Base-by-base conservation (phyloP, 2,888 invertebrate genomes). In the Terebella lapidaria region DNA sequence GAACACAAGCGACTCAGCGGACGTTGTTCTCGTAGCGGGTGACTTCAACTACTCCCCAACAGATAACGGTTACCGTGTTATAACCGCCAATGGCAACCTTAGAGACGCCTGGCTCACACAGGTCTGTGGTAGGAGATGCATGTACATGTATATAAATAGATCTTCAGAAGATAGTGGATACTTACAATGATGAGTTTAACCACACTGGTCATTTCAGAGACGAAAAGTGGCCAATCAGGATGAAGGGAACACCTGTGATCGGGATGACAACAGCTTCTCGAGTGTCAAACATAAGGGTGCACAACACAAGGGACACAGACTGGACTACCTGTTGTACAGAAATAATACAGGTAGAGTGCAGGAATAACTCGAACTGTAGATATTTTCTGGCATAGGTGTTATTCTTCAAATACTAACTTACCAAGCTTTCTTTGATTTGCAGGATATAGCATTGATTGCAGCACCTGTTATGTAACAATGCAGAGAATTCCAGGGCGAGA, bases 31-130 rank as follows among this genome's bases (percentile, higher is more conserved):
- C 70, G 83, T 96, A 59, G 93, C 91, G 25, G 99, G 99, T 1
- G 99, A 99, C 83, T 85, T 99, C 56, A 99, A 99, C 79, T 87
- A 93, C 18, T 90, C 90, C 72, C 92, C 95, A 1, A 86, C 86
- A 27, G 93, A 95, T 80, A 67, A 79, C 2, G 79, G 79, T 26
- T 79, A 77, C 64, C 71, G 72, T 49, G 57, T 81, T 1, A 70
- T 80, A 74, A 85, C 85, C 83, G 85, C 86, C 67, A 76, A 78
- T 67, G 72, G 71, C 22, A 65, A 66, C 26, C 63, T 79, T n/a
- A 60, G 59, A n/a, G 79, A 80, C 64, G 62, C 74, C 2, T 80
- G 79, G 79, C 45, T 72, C 4, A 67, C 70, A 25, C 75, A 74
- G 73, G 78, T 78, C 58, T 53, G 56, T 3, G 5, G 28, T 10